Base-by-base conservation (phyloP, 2,113 vertebrate species). In the Perca schrenkii region DNA sequence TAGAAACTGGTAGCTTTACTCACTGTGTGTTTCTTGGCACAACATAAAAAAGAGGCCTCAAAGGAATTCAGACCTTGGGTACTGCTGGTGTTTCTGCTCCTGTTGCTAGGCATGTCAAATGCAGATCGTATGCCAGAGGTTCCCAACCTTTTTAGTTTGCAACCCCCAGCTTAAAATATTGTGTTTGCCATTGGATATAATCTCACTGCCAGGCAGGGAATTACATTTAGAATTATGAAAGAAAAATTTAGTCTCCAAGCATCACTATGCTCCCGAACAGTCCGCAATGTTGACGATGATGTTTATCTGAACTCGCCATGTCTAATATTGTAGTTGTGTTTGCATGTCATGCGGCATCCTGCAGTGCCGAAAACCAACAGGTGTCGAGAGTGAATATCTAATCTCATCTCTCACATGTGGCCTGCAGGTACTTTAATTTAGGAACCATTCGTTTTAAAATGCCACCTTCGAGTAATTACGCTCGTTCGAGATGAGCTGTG, bases 301-400 rank as follows among this genome's bases (percentile, higher is more conserved):
- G 69, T 47, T 79, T 70, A 57, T 47, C 17, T 58, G 17, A 71
- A 56, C 65, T 43, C 28, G 2, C 40, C 43, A 11, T 14, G 28
- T 74, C 69, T 74, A 50, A 81, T 64, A 50, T 69, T 52, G 47
- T 62, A 49, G 14, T 46, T 63, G 50, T 67, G 60, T 50, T 28
- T 17, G 46, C 46, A 47, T 19, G 74, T 74, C 58, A 69, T 21
- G 68, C 21, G 25, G 34, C 34, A 53, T 75, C 34, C 31, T n/a
- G 31, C 50, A 54, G 52, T 6, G n/a, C 36, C 60, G 49, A 80
- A 56, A 80, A 49, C 21, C 50, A 7, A 19, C 13, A 1, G 4
- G 2, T 19, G 15, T 36, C 10, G 28, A 72, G 60, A 49, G 40
- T 49, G 40, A 46, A 52, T 17, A n/a, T 47, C 70, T 57, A 56